Evolutionary conservation across 2,113 vertebrate genomes (phyloP).

Genomic region (Emydura subglobosa): DNA sequence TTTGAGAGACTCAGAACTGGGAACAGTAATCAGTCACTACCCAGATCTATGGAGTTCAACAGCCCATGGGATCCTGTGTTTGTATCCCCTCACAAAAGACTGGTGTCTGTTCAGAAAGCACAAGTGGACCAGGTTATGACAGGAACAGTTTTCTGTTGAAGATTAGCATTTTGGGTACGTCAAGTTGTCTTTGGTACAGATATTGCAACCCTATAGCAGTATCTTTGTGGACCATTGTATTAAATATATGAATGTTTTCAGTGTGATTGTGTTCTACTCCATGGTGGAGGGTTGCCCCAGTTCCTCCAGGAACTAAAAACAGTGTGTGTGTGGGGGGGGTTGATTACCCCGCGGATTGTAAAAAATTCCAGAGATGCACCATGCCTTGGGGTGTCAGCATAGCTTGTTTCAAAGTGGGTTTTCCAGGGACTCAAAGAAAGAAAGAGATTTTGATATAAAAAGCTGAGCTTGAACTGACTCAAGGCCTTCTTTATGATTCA

Average conservation of each 20-base stretch:
- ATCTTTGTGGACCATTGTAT: not conserved
- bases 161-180: not conserved
- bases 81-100: not conserved
- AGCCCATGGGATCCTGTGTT: not conserved
- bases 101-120: not conserved
- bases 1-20: not conserved
- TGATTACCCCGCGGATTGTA: not conserved
- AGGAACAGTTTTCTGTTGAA: not conserved
- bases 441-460: not conserved
- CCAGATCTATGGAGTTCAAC: not conserved
- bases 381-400: not conserved
- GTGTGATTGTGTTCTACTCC: not conserved
- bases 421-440: not conserved
- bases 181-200: not conserved
- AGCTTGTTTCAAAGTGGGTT: not conserved
- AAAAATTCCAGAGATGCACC: not conserved
- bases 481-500: not conserved
- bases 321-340: too few species aligned
- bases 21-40: not conserved
- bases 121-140: not conserved
- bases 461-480: not conserved
- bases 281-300: not conserved
- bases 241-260: not conserved
- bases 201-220: not conserved
- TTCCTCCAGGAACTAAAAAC: not conserved